Evolutionary conservation across 1,140 invertebrate species (phyloP).

Genomic region (Drosophila rhopaloa): DNA sequence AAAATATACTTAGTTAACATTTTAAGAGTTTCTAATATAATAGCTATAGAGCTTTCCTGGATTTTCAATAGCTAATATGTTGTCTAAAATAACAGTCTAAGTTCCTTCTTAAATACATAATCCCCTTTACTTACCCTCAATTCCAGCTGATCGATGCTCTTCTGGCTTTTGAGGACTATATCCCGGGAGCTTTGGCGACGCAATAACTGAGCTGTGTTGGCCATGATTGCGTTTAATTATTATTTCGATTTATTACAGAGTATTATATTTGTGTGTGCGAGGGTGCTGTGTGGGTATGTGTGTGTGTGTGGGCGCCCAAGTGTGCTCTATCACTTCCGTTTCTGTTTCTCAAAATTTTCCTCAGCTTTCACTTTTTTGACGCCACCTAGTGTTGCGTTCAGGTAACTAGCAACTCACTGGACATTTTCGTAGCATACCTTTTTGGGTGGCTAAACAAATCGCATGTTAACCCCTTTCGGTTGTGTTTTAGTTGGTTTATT

Average conservation of each 20-base stretch:
- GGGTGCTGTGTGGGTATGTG: slow-evolving; percentile 22
- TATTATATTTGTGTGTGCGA: background rate
- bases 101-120: background rate
- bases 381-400: slow-evolving; percentile 40
- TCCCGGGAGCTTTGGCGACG: slow-evolving; percentile 94
- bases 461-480: slow-evolving; percentile 2
- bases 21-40: no score
- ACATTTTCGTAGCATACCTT: slow-evolving; percentile 52
- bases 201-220: slow-evolving; percentile 94
- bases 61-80: no score
- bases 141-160: slow-evolving; percentile 93
- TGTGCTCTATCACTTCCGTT: slow-evolving; percentile 35
- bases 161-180: slow-evolving; percentile 86
- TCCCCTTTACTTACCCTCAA: slow-evolving; percentile 87
- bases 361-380: slow-evolving; percentile 3
- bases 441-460: slow-evolving; percentile 16
- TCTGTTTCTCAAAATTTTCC: background rate
- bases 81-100: background rate
- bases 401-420: slow-evolving; percentile 30
- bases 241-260: slow-evolving; percentile 27
- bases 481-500: background rate
- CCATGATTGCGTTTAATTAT: slow-evolving; percentile 86
- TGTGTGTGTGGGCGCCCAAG: slow-evolving; percentile 13
- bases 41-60: no score
- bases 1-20: no score